Evolutionary conservation across 2,888 invertebrate genomes (phyloP), one percentile per base, ranked within the genome.

Genomic region (Stegana nigrithorax): DNA sequence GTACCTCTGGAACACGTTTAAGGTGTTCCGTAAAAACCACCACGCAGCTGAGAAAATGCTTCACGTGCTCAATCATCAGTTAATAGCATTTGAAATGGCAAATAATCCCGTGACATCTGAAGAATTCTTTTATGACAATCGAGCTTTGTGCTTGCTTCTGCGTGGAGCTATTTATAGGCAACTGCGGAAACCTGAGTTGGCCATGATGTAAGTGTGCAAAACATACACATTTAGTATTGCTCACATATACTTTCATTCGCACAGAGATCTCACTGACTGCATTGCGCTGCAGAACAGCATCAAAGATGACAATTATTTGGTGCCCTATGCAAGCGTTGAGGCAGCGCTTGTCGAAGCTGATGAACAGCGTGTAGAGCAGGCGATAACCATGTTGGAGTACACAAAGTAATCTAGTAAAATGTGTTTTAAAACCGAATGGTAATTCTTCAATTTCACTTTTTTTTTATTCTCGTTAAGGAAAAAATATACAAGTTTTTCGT

Each of bases 1-100:
- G 83, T 97, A 94, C 81, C 88, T 97, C 6, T 97, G 97, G 97
- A 97, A 97, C 86, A 90, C 95, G 73, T 95, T 97, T 84, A 91
- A 91, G 73, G 90, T 95, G 2, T 87, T 97, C 65, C 91, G 91
- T 12, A 92, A 91, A 76, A 90, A 93, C 68, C 89, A 89, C 62
- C 86, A 88, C 26, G 86, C 89, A 25, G 89, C 90, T 27, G 89
- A 91, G 71, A 87, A 85, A 25, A 85, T 92, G 56, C 89, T 89
- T 60, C 90, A 90, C 86, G 86, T 90, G 58, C 88, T 91, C 60
- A 91, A 91, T 63, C 86, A 86, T 47, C 87, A 88, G 60, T 70
- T 86, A 5, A 66, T 72, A 21, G 75, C 80, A 50, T 66, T 86
- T 7, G 60, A 63, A 12, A 61, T 36, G 0, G 21, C 47, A 23